These are phyloP conservation scores for Muscicapa adusta DNA, from an alignment of 2,113 vertebrate genomes.

Conservation along the genomic window DNA sequence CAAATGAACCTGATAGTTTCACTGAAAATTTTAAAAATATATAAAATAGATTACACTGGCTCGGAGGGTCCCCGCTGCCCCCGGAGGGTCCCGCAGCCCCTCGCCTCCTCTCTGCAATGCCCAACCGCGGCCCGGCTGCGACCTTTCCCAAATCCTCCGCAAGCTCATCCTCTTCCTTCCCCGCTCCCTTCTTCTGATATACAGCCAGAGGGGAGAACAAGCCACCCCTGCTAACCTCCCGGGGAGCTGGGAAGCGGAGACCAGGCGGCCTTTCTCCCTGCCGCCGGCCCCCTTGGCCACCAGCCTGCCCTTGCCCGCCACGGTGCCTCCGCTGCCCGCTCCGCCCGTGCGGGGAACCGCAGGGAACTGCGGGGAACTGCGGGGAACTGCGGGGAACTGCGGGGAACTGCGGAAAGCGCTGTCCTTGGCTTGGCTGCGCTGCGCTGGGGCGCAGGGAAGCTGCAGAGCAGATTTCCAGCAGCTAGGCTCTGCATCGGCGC, in stretches of 20 bases:
- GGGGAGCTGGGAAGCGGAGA: neutral
- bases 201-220: neutral
- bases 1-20: neutral
- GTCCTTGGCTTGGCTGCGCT: neutral
- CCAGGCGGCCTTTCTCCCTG: neutral
- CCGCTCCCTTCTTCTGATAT: neutral
- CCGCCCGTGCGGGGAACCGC: neutral
- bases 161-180: neutral
- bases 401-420: neutral
- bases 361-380: neutral
- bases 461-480: neutral
- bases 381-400: neutral
- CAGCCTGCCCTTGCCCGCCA: neutral
- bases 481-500: neutral
- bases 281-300: neutral
- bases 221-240: neutral
- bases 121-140: neutral
- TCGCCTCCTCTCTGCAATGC: neutral
- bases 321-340: neutral
- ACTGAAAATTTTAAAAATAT: neutral
- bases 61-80: neutral
- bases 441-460: neutral
- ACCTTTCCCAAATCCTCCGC: neutral
- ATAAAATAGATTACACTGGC: accelerated
- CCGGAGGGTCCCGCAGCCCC: neutral